These are phyloP conservation scores for Syngnathus acus DNA, from an alignment of 2,797 vertebrate species.

Conservation along the genomic window DNA sequence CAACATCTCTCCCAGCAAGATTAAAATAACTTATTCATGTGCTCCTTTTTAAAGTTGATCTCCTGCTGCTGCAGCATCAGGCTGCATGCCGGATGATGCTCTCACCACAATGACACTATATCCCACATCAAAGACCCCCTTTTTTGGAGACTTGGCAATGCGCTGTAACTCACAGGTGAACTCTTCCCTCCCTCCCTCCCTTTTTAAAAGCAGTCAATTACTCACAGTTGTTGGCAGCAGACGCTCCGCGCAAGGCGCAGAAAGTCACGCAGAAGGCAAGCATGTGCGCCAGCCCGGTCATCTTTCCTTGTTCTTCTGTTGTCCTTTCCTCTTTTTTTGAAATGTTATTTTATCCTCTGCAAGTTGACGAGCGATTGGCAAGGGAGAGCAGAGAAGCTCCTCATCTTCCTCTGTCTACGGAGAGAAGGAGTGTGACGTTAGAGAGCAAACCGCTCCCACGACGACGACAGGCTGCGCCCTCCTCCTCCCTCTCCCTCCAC, in stretches of 20 bases:
- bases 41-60: neutral
- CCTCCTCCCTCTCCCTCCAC: neutral
- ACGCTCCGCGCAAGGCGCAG: constrained; percentile 1
- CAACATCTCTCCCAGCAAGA: neutral
- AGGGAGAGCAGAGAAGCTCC: neutral
- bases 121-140: neutral
- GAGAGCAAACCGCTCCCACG: constrained; percentile 6
- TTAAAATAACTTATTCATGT: constrained; percentile 1
- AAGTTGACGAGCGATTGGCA: neutral
- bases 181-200: neutral
- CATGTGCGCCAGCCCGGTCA: neutral
- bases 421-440: constrained; percentile 1
- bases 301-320: constrained; percentile 1
- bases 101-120: neutral
- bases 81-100: neutral
- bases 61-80: constrained; percentile 2
- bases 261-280: constrained; percentile 6
- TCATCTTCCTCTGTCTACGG: constrained; percentile 3
- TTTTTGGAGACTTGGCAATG: neutral
- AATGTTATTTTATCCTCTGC: neutral
- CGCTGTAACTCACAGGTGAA: neutral
- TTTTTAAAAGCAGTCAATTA: neutral
- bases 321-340: neutral
- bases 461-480: constrained; percentile 2
- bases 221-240: constrained; percentile 9